Base-by-base conservation (phyloP, 2,888 invertebrate genomes). In the Watsonalla cultraria region DNA sequence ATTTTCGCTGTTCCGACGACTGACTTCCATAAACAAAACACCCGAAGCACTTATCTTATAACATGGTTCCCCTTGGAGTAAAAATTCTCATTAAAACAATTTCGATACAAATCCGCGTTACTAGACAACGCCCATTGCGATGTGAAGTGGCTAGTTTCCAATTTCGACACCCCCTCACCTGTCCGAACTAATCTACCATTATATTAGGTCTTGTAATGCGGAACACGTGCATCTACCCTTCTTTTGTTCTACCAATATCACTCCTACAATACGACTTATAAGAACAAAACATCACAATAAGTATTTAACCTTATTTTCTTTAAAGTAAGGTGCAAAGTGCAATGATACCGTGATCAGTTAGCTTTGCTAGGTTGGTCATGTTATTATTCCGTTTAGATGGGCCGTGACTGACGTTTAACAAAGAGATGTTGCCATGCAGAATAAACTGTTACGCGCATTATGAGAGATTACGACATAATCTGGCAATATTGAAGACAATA, bases 401-500 rank as follows among this genome's bases (percentile, higher is more conserved):
- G 84, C 66, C 80, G 78, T 86, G 86, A 86, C 78, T 89, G 88
- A 88, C 86, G 83, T 80, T 79, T 72, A 70, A 81, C 82, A 84
- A 85, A 84, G 86, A 80, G 83, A 82, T 87, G 90, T 88, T 90
- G 82, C 87, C 89, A 89, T 86, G 89, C 86, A 86, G 84, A 90
- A 90, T 90, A 90, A 90, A 89, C 89, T 85, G 89, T 86, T 86
- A 82, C 86, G 79, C 79, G 74, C 82, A 84, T 89, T 89, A 89
- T 88, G 86, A 89, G 88, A 85, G 90, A 90, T 90, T 90, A 87
- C 69, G 67, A 74, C 76, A 81, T 90, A 90, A 90, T 90, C 90
- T 90, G 90, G 88, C 88, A 88, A 90, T 90, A 90, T 90, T 89
- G 86, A 87, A 90, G 86, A 90, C 90, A 90, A 90, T 89, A 85